A percentile compares a stretch with the other conserved stretches of the same genome.
phyloP scores from a whole-genome alignment of 2,888 invertebrate species.

The Drosophila prolongata region DNA sequence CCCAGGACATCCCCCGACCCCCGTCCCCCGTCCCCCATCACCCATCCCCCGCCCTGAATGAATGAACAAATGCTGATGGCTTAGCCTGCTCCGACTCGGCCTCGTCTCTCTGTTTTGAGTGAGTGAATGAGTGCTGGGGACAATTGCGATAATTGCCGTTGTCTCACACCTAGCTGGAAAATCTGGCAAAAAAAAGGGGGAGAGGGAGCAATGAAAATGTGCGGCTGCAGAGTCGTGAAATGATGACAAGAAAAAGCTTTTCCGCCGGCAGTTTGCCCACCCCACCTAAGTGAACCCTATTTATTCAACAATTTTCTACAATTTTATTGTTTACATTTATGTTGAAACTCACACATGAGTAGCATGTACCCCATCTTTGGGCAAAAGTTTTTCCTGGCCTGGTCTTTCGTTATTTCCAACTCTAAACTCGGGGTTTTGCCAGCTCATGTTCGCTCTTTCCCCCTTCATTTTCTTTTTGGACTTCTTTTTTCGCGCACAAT shows the following conservation, averaged over 20 bases:
- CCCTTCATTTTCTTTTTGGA: slow-evolving; percentile 19
- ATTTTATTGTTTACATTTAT: slow-evolving; percentile 80
- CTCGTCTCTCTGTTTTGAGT: slow-evolving; percentile 25
- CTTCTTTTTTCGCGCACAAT: slow-evolving; percentile 77
- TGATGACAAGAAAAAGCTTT: slow-evolving; percentile 79
- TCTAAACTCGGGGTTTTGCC: slow-evolving; percentile 43
- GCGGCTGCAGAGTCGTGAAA: slow-evolving; percentile 70
- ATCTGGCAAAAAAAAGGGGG: slow-evolving; percentile 7
- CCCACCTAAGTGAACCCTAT: slow-evolving; percentile 34
- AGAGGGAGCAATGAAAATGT: slow-evolving; percentile 2
- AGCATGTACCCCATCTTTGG: slow-evolving; percentile 36
- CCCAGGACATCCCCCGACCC: neutral
- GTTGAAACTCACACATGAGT: slow-evolving; percentile 42
- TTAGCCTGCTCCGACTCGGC: slow-evolving; percentile 38
- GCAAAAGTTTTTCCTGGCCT: slow-evolving; percentile 41
- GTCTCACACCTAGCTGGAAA: slow-evolving; percentile 69
- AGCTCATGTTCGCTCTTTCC: slow-evolving; percentile 33
- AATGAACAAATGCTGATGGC: slow-evolving; percentile 57
- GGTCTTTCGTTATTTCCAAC: slow-evolving; percentile 41
- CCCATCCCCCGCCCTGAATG: slow-evolving; percentile 28
- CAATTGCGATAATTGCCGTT: slow-evolving; percentile 80
- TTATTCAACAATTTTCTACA: slow-evolving; percentile 78
- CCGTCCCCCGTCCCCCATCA: neutral
- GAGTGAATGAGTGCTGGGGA: slow-evolving; percentile 62
- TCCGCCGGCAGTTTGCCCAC: slow-evolving; percentile 68